phyloP scores from a whole-genome alignment of 92 coral and sea anemone genomes.

The Epizoanthus scotinus region DNA sequence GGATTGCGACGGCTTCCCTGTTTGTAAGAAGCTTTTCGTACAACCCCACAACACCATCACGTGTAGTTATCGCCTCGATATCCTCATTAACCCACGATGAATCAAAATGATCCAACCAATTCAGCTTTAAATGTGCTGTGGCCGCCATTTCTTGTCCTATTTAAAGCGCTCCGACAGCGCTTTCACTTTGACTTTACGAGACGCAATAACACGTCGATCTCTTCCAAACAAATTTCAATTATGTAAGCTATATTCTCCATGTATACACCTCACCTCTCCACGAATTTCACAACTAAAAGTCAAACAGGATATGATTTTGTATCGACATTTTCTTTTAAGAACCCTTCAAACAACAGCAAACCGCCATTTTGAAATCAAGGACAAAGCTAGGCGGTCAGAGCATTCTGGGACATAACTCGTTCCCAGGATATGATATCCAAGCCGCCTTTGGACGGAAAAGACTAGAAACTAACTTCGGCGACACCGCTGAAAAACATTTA shows the following conservation, averaged over 20 bases:
- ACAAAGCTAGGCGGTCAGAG: background rate
- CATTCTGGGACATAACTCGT: background rate
- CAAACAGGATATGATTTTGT: background rate
- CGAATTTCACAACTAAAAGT: conserved; percentile 1
- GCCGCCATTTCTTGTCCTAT: conserved; percentile 51
- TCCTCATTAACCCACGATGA: conserved; percentile 83
- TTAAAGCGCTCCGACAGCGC: background rate
- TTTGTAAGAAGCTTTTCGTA: conserved; percentile 80
- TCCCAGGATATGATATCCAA: too few species aligned
- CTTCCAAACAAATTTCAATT: background rate
- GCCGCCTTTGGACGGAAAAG: too few species aligned
- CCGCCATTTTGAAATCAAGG: conserved; percentile 5
- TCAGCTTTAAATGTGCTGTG: conserved; percentile 59
- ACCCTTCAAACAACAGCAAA: background rate
- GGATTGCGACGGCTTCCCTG: conserved; percentile 67
- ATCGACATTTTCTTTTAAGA: background rate
- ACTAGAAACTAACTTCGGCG: too few species aligned
- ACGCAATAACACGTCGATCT: background rate
- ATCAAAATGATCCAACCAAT: conserved; percentile 87
- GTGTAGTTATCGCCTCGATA: conserved; percentile 64
- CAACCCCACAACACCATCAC: conserved; percentile 78
- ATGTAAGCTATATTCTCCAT: conserved; percentile 2
- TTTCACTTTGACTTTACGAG: too few species aligned
- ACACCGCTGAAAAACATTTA: too few species aligned
- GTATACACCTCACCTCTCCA: background rate